Conservation (phyloP, 2,888 invertebrate species). For the Drosophila helvetica region DNA sequence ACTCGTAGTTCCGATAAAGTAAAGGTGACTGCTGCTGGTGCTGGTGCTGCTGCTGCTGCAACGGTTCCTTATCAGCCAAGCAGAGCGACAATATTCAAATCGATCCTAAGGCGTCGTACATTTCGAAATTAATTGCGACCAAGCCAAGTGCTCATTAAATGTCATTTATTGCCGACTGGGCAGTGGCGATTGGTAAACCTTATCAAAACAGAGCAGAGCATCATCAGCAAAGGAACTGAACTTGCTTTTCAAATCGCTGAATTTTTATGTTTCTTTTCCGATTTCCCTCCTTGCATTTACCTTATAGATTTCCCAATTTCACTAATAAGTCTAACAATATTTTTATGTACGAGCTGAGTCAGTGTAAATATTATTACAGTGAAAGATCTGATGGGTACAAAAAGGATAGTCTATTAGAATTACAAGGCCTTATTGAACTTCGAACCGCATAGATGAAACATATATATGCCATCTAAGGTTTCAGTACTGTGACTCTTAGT, state of each 20-base stretch:
- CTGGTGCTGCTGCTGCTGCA: slow-evolving; percentile 24
- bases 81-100: background rate
- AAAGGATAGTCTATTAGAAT: too few species aligned
- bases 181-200: background rate
- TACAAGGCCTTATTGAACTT: too few species aligned
- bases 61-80: background rate
- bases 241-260: background rate
- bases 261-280: too few species aligned
- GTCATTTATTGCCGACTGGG: background rate
- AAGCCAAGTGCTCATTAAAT: background rate
- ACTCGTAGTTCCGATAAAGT: slow-evolving; percentile 10
- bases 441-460: too few species aligned
- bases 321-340: too few species aligned
- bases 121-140: background rate
- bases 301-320: too few species aligned
- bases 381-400: too few species aligned
- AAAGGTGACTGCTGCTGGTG: slow-evolving; percentile 35
- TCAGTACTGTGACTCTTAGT: too few species aligned
- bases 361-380: too few species aligned
- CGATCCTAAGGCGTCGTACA: background rate
- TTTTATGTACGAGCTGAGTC: too few species aligned
- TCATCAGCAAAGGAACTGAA: background rate
- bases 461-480: too few species aligned
- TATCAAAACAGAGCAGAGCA: background rate
- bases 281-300: too few species aligned